These are phyloP conservation scores for Pithys albifrons DNA, from an alignment of 2,113 vertebrate species.

Conservation along the genomic window DNA sequence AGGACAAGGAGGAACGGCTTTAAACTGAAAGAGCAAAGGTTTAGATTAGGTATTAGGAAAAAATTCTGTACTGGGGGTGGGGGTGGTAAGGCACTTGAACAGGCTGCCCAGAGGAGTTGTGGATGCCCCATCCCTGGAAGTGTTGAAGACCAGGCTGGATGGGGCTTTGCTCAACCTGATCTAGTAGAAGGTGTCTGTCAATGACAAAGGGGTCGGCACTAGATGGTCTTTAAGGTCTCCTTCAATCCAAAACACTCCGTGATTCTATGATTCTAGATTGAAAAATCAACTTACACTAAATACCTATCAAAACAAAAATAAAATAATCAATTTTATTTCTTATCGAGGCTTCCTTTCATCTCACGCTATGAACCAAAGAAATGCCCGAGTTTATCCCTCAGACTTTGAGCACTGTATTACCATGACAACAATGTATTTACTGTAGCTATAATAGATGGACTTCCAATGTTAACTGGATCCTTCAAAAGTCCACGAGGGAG, in stretches of 20 bases:
- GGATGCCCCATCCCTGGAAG: not conserved
- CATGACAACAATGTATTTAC: slow-evolving; percentile 29
- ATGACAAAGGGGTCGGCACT: too few relatives aligned
- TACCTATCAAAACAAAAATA: not conserved
- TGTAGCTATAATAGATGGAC: not conserved
- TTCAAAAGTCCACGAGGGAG: not conserved
- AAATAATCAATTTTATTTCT: not conserved
- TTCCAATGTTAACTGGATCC: slow-evolving; percentile 2
- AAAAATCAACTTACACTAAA: not conserved
- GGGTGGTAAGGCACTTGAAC: not conserved
- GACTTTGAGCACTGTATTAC: slow-evolving; percentile 27
- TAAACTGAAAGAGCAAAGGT: not conserved
- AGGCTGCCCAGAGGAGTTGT: not conserved
- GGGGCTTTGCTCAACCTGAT: not conserved
- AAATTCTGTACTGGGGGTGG: not conserved
- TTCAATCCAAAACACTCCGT: not conserved
- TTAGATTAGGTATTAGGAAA: not conserved
- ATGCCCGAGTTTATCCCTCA: not conserved
- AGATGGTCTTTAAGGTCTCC: not conserved
- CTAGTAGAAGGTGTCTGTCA: not conserved
- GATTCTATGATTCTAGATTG: not conserved
- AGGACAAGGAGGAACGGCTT: not conserved
- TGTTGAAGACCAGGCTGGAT: not conserved
- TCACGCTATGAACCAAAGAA: not conserved
- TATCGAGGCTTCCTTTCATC: not conserved